A percentile compares a stretch with the other conserved stretches of the same genome.
Conservation (phyloP, 2,888 invertebrate species). For the Dolomedes plantarius region DNA sequence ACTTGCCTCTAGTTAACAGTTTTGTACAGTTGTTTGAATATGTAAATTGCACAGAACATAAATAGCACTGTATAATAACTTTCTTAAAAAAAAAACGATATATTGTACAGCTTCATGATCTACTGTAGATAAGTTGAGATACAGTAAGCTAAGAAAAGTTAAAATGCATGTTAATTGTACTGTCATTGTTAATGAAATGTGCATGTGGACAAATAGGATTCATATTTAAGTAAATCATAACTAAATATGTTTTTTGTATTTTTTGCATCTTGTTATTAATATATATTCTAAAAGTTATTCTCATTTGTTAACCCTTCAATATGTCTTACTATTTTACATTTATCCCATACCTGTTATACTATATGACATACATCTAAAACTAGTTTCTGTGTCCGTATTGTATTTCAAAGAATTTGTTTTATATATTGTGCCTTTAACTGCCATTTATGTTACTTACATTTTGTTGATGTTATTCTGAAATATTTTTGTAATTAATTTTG, state of each 20-base stretch:
- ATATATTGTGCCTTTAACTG: neutral
- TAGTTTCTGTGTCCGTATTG: no score
- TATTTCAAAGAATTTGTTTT: no score
- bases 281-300: no score
- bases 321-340: no score
- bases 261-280: no score
- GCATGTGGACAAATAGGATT: slow-evolving; percentile 25
- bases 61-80: slow-evolving; percentile 27
- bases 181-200: slow-evolving; percentile 38
- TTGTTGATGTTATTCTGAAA: neutral
- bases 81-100: slow-evolving; percentile 18
- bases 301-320: no score
- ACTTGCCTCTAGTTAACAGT: slow-evolving; percentile 43
- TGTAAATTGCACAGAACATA: slow-evolving; percentile 48
- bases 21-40: slow-evolving; percentile 64
- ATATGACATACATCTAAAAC: no score
- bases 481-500: neutral
- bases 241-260: no score
- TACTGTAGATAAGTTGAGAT: slow-evolving; percentile 43
- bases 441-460: neutral
- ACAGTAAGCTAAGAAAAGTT: slow-evolving; percentile 48
- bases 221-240: no score
- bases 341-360: no score
- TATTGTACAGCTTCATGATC: slow-evolving; percentile 48
- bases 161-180: slow-evolving; percentile 47